These are phyloP conservation scores for Phaethornis superciliosus DNA, from an alignment of 2,113 vertebrate species.

Conservation along the genomic window DNA sequence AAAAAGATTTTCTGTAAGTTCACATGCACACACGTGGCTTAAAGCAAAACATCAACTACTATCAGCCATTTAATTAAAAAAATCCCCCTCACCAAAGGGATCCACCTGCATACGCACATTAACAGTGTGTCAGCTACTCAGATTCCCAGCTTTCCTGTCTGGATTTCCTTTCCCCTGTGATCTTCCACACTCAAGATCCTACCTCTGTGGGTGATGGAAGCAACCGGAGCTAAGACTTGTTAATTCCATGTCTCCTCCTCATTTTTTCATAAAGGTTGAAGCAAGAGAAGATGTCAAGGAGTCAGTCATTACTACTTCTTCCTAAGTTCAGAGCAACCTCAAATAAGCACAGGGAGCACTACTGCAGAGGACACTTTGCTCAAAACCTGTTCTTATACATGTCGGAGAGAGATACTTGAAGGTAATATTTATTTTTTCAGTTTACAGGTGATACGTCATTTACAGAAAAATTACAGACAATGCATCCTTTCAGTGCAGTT, in stretches of 20 bases:
- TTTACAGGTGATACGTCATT: slow-evolving; percentile 82
- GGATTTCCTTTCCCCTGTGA: background rate
- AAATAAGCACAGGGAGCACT: background rate
- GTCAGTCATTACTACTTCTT: background rate
- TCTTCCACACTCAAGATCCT: background rate
- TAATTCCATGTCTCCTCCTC: background rate
- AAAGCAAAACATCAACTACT: background rate
- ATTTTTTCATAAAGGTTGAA: background rate
- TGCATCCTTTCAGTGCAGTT: slow-evolving; percentile 82
- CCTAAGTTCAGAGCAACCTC: background rate
- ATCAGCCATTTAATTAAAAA: background rate
- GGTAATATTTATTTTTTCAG: slow-evolving; percentile 82
- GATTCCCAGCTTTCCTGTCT: background rate
- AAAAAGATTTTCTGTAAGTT: background rate
- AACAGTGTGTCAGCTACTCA: background rate
- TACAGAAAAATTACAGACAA: slow-evolving; percentile 80
- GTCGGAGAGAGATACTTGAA: slow-evolving; percentile 69
- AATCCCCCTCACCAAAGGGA: background rate
- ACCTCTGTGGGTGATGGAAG: background rate
- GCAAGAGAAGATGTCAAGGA: background rate
- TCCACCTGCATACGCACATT: background rate
- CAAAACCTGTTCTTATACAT: slow-evolving; percentile 34
- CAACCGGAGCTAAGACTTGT: background rate
- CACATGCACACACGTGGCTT: background rate
- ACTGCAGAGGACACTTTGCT: background rate